Base-by-base conservation (phyloP, 2,888 invertebrate species). In the Dolichomitus sp. region DNA sequence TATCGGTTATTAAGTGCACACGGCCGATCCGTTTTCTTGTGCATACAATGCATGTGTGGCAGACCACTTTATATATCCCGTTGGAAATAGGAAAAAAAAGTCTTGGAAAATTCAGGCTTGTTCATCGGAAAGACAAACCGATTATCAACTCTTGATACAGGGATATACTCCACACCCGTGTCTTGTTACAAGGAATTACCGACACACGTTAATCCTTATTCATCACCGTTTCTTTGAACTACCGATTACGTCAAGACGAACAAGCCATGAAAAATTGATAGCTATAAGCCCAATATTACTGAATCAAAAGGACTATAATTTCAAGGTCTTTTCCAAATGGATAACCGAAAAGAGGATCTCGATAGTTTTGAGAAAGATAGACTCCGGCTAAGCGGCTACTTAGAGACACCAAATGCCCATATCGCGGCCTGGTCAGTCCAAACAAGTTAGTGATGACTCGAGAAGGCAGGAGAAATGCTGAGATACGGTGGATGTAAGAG, bases 1-100 rank as follows among this genome's bases (percentile, higher is more conserved):
- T 92, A 92, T 92, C 88, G 87, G 89, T 91, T 93, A 93, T 92
- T 92, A 92, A 93, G 91, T 92, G 89, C 87, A 81, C 84, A 48
- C 63, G 70, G 70, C 78, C 69, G 74, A 66, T 72, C 57, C 61
- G 70, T 54, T 74, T 65, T 68, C 57, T 40, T 50, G 72, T 72
- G 37, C 61, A 9, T 27, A 48, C 68, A 45, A 57, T 50, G 57
- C 68, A 37, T 33, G 17, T 54, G 33, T 17, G 54, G 14, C 11
- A 14, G 17, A 61, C 33, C 61, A 59, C 45, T 65, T 65, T 42
- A 40, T 42, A 23, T 11, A 4, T 42, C 17, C 63, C 5, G 42
- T 5, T 23, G 65, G 65, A 65, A 61, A 0, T 19, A 2, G 61
- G 12, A 9, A 17, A 33, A 17, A n/a, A 30, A 27, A 12, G 11